Evolutionary conservation across 1,140 invertebrate species (phyloP).

Genomic region (Metopolophium dirhodum): DNA sequence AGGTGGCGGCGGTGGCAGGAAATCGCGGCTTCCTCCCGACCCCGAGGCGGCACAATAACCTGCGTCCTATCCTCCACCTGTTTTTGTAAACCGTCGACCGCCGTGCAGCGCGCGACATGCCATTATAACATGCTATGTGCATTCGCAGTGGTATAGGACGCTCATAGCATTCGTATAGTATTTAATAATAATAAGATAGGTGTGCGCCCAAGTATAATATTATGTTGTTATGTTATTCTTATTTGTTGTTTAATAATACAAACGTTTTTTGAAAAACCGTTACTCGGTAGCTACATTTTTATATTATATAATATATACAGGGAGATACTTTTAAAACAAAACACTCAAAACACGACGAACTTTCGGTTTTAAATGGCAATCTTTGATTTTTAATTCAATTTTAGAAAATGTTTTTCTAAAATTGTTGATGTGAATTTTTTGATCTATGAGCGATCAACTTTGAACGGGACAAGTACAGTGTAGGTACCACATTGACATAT

Average conservation of each 20-base stretch:
- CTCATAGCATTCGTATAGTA: neutral
- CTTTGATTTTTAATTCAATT: neutral
- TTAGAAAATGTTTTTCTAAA: neutral
- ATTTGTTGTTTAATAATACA: neutral
- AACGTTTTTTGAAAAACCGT: neutral
- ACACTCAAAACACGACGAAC: neutral
- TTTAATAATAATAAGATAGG: neutral
- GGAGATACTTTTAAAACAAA: neutral
- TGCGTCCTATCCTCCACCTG: slow-evolving; percentile 15
- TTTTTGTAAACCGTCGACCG: slow-evolving; percentile 7
- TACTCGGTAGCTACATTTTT: neutral
- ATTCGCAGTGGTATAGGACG: neutral
- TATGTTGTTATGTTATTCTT: neutral
- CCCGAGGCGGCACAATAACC: slow-evolving; percentile 17
- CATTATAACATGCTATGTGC: slow-evolving; percentile 3
- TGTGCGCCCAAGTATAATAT: neutral
- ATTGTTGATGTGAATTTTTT: neutral
- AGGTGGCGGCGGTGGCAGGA: neutral
- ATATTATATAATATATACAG: neutral
- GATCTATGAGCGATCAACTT: neutral
- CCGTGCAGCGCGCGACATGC: neutral
- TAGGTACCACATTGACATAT: too few species aligned
- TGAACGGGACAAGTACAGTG: neutral
- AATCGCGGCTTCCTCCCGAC: slow-evolving; percentile 25
- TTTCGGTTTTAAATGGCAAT: neutral